Base-by-base conservation (phyloP, 2,888 invertebrate genomes). In the Clivina fossor region DNA sequence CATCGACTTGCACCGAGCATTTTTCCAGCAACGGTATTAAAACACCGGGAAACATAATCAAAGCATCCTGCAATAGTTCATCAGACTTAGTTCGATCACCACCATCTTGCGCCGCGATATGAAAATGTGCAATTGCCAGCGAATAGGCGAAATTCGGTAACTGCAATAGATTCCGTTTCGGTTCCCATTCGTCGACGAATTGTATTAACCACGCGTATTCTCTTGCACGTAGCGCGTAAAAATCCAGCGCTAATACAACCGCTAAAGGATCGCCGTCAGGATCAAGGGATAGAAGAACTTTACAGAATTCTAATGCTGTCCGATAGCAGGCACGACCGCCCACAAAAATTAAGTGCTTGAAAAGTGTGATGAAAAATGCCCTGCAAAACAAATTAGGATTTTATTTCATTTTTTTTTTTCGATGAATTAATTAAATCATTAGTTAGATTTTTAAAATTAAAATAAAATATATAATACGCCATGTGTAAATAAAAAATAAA, bases 71-170 rank as follows among this genome's bases (percentile, higher is more conserved):
- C n/a, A 92, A 71, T 61, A 83, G 73, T 59, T 76, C 74, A 66
- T 87, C 82, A n/a, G 84, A 80, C 67, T 61, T 66, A 2, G 56
- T 60, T 3, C 64, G 66, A 24, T 71, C 70, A 16, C 69, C 69
- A 24, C 71, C 70, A 16, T 69, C 69, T 49, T 75, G 75, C 58
- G 73, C 77, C 28, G 76, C 74, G 19, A 80, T 65, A 63, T 83
- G 80, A 69, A 84, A 87, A 63, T 84, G 74, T 2, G 89, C 89
- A 61, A 93, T 74, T 0, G 93, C 87, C 57, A 87, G 76, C 1
- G 91, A 90, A 71, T 85, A 92, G 0, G 88, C 86, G 78, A 91
- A 88, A 70, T 93, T 93, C n/a, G 93, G 93, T 57, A 94, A 74
- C 70, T 90, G 88, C 32, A 83, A 80, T 37, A 91, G 73, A 74